Evolutionary conservation across 2,888 invertebrate genomes (phyloP).

Genomic region (Sinopyrophorus schimmeli): DNA sequence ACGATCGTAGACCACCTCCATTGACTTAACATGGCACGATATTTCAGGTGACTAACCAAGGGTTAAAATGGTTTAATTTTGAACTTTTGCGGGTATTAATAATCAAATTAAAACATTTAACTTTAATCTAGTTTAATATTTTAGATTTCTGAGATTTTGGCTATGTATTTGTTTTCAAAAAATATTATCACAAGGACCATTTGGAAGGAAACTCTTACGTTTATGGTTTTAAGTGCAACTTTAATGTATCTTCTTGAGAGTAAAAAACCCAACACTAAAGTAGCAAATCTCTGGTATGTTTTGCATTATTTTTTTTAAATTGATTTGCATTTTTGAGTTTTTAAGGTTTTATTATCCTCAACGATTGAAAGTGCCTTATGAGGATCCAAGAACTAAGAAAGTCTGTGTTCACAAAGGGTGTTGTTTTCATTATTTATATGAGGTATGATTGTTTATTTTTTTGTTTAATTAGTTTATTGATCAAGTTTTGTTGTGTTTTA

Average conservation of each 20-base stretch:
- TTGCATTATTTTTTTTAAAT: background rate
- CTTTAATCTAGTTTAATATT: background rate
- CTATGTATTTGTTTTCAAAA: background rate
- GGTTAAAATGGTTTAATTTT: too few species aligned
- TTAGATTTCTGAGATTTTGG: background rate
- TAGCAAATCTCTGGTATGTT: constrained; percentile 5
- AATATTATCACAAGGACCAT: background rate
- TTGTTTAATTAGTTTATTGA: background rate
- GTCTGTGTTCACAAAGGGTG: background rate
- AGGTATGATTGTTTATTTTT: background rate
- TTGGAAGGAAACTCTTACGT: background rate
- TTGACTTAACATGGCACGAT: too few species aligned
- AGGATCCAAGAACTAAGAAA: background rate
- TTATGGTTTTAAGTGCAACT: constrained; percentile 4
- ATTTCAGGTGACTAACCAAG: too few species aligned
- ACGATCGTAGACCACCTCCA: too few species aligned
- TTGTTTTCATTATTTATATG: constrained; percentile 1
- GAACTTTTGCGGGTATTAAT: too few species aligned
- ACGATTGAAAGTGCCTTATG: background rate
- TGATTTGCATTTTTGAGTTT: background rate
- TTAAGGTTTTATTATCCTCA: constrained; percentile 11
- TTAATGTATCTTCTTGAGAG: background rate
- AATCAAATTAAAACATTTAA: background rate
- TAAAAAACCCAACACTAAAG: background rate
- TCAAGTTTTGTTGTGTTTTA: constrained; percentile 29